Conservation (phyloP, 2,888 invertebrate genomes). For the Tridacna gigas region DNA sequence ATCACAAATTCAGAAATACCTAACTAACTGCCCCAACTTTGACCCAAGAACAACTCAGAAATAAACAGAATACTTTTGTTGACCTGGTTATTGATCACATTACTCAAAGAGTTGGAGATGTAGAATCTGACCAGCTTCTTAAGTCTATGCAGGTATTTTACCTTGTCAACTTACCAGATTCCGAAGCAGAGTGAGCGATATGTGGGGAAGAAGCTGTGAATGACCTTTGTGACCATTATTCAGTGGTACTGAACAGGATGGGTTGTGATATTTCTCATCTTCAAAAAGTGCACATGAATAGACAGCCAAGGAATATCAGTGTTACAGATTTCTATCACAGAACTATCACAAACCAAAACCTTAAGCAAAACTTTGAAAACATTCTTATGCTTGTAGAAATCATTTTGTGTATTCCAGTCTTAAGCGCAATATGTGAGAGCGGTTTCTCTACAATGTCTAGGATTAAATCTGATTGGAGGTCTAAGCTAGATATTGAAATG, state of each 20-base stretch:
- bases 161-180: slow-evolving; percentile 42
- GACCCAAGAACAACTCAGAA: slow-evolving; percentile 26
- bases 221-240: neutral
- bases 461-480: no score
- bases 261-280: no score
- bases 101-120: slow-evolving; percentile 34
- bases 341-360: neutral
- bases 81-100: slow-evolving; percentile 44
- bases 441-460: no score
- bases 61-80: slow-evolving; percentile 29
- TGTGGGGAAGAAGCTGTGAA: neutral
- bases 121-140: slow-evolving; percentile 38
- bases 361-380: neutral
- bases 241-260: neutral
- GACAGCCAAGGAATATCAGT: neutral
- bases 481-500: neutral
- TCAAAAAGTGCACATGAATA: no score
- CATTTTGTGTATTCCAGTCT: neutral
- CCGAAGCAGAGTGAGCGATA: slow-evolving; percentile 4
- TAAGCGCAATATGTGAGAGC: neutral
- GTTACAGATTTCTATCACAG: neutral
- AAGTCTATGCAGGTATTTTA: slow-evolving; percentile 53
- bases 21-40: slow-evolving; percentile 21
- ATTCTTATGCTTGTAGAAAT: neutral
- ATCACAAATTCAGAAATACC: no score